phyloP scores from a whole-genome alignment of 35 echinoderm and acorn worm genomes.

The Apostichopus parvimensis region DNA sequence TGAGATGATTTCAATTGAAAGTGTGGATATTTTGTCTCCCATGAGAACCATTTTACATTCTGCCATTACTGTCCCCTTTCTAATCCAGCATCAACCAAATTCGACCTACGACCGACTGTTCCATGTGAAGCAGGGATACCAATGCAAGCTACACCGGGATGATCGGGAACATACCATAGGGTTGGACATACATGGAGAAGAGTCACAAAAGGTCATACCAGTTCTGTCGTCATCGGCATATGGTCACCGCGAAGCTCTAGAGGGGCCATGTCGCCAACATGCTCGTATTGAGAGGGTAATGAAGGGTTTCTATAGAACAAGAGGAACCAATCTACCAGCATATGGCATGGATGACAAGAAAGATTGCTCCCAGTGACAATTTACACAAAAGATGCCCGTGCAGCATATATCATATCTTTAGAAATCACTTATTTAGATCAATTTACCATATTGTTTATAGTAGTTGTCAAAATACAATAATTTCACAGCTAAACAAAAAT shows the following conservation, averaged over 20 bases:
- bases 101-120: slow-evolving; percentile 95
- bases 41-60: too few relatives aligned
- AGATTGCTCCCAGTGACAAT: slow-evolving; percentile 41
- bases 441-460: too few relatives aligned
- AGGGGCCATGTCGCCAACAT: slow-evolving; percentile 71
- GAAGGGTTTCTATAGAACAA: slow-evolving; percentile 93
- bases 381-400: too few relatives aligned
- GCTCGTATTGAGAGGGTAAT: slow-evolving; percentile 88
- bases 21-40: too few relatives aligned
- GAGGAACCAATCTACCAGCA: slow-evolving; percentile 94
- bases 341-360: slow-evolving; percentile 67
- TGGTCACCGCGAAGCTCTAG: slow-evolving; percentile 72
- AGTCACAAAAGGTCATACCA: slow-evolving; percentile 80
- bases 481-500: too few relatives aligned
- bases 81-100: slow-evolving; percentile 56
- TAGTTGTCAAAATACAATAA: too few relatives aligned
- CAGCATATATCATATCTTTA: too few relatives aligned
- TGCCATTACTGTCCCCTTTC: too few relatives aligned
- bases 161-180: slow-evolving; percentile 91
- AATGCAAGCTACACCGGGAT: slow-evolving; percentile 93
- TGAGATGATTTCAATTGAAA: too few relatives aligned
- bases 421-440: too few relatives aligned
- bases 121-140: slow-evolving; percentile 85
- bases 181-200: slow-evolving; percentile 70
- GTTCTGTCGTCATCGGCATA: slow-evolving; percentile 89